Conservation (phyloP, 2,888 invertebrate genomes). For the Schrankia costaestrigalis region DNA sequence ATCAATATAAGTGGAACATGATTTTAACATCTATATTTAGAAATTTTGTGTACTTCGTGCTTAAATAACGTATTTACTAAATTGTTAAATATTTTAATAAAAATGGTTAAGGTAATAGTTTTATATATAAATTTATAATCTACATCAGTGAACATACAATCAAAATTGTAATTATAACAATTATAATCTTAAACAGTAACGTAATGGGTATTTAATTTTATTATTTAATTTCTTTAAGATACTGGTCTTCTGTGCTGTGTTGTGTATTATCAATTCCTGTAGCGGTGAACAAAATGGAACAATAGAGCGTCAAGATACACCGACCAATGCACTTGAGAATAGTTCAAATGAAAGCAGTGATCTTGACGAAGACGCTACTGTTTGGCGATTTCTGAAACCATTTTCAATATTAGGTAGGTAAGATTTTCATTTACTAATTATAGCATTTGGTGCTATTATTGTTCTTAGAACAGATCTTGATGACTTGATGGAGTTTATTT, state of each 20-base stretch:
- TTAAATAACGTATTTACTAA: slow-evolving; percentile 22
- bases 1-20: slow-evolving; percentile 42
- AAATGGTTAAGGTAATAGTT: slow-evolving; percentile 48
- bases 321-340: slow-evolving; percentile 36
- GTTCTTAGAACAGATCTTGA: too few species aligned
- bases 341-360: slow-evolving; percentile 35
- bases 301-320: slow-evolving; percentile 29
- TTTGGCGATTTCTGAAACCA: slow-evolving; percentile 52
- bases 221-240: slow-evolving; percentile 33
- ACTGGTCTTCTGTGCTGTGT: slow-evolving; percentile 37
- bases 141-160: too few species aligned
- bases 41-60: slow-evolving; percentile 32
- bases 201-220: too few species aligned
- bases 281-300: slow-evolving; percentile 39
- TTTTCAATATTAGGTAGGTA: slow-evolving; percentile 57
- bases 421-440: background rate
- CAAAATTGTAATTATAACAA: too few species aligned
- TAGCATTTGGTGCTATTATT: background rate
- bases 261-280: slow-evolving; percentile 42
- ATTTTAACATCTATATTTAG: slow-evolving; percentile 47
- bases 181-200: too few species aligned
- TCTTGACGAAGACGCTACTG: slow-evolving; percentile 36
- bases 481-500: too few species aligned
- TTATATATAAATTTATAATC: too few species aligned
- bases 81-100: too few species aligned